A percentile compares a stretch with the other conserved stretches of the same genome.
These are phyloP conservation scores for Apomyelois bistriatella DNA, from an alignment of 2,888 invertebrate species.

Conservation along the genomic window DNA sequence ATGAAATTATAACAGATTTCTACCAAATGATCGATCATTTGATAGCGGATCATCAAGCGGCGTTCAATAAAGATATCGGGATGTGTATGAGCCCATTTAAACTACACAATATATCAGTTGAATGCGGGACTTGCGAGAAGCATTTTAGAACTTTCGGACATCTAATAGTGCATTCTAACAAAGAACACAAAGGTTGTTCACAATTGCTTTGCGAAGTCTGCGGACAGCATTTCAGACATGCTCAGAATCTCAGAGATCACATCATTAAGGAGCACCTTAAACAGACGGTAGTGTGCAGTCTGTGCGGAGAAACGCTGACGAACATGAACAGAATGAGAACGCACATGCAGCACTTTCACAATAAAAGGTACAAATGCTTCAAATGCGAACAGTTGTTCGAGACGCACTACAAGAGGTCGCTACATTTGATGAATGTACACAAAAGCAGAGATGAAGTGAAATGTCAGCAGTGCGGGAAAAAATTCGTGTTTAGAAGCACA, in stretches of 20 bases:
- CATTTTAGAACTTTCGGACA: slow-evolving; percentile 31
- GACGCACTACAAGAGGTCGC: slow-evolving; percentile 31
- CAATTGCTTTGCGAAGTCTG: slow-evolving; percentile 39
- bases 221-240: slow-evolving; percentile 32
- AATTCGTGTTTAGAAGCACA: slow-evolving; percentile 32
- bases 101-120: slow-evolving; percentile 31
- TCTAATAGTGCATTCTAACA: slow-evolving; percentile 36
- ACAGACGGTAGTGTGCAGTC: slow-evolving; percentile 29
- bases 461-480: slow-evolving; percentile 33
- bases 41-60: slow-evolving; percentile 27
- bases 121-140: slow-evolving; percentile 34
- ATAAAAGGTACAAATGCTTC: slow-evolving; percentile 30
- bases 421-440: slow-evolving; percentile 30
- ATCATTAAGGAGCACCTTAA: slow-evolving; percentile 30
- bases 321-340: slow-evolving; percentile 44
- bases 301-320: slow-evolving; percentile 40
- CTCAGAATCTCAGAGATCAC: slow-evolving; percentile 31
- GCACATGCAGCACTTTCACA: slow-evolving; percentile 36
- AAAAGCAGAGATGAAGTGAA: slow-evolving; percentile 26
- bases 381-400: slow-evolving; percentile 30
- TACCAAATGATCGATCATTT: slow-evolving; percentile 36
- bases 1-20: slow-evolving; percentile 25
- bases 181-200: slow-evolving; percentile 28
- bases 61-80: slow-evolving; percentile 29
- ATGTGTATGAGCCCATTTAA: slow-evolving; percentile 33